Conservation (phyloP, 2,113 vertebrate species). For the Paratilapia polleni region DNA sequence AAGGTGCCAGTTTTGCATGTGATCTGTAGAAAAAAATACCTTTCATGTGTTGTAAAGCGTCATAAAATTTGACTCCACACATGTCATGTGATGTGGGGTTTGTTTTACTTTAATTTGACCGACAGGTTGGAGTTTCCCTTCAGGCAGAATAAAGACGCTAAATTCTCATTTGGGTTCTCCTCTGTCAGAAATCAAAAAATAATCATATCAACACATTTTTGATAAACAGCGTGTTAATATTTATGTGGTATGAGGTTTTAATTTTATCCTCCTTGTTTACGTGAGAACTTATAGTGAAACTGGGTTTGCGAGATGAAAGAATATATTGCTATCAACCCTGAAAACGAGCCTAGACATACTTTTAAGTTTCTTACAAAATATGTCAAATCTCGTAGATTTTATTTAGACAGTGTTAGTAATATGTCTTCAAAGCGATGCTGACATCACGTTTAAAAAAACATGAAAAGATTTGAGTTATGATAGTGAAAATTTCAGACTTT, state of each 20-base stretch:
- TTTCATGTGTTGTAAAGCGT: not conserved
- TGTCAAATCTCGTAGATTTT: not conserved
- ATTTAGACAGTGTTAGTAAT: slow-evolving; percentile 6
- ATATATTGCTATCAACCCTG: slow-evolving; percentile 20
- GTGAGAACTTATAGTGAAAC: slow-evolving; percentile 5
- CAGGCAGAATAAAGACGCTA: not conserved
- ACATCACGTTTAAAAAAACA: slow-evolving; percentile 20
- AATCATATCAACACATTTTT: not conserved
- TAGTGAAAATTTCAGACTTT: slow-evolving; percentile 24
- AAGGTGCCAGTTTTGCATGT: not conserved
- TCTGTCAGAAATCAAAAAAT: not conserved
- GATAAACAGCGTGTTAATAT: not conserved
- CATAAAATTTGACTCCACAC: not conserved
- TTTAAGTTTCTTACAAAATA: not conserved
- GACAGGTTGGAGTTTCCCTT: not conserved
- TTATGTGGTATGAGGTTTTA: not conserved
- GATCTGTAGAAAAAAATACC: not conserved
- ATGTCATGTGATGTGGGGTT: not conserved
- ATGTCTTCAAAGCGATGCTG: not conserved
- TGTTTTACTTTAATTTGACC: not conserved
- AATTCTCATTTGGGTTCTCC: not conserved
- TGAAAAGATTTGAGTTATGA: slow-evolving; percentile 16
- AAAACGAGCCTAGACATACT: not conserved
- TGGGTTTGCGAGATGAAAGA: slow-evolving; percentile 12
- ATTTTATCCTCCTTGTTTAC: not conserved